Evolutionary conservation across 53 echinoderm and acorn worm species (phyloP).

Genomic region (Henricia sp.): DNA sequence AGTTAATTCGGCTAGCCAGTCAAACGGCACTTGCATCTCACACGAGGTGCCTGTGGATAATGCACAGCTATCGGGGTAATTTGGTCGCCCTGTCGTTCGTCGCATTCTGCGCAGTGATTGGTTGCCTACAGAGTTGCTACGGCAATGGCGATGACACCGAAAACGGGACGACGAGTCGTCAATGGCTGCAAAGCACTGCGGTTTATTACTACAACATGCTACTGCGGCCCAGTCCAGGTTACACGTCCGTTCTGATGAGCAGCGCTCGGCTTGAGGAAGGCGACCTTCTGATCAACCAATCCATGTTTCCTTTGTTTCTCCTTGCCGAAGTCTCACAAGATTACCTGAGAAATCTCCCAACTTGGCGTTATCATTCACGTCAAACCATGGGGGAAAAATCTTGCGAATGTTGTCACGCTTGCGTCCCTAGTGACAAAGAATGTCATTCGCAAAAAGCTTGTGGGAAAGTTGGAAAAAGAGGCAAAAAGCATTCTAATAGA

Average conservation of each 20-base stretch:
- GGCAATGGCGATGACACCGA: neutral
- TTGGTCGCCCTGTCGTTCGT: conserved; percentile 59
- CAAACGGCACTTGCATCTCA: conserved; percentile 67
- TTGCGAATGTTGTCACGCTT: conserved; percentile 9
- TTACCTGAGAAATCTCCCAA: conserved; percentile 82
- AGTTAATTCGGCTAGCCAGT: conserved; percentile 54
- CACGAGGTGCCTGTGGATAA: conserved; percentile 77
- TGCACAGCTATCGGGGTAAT: conserved; percentile 64
- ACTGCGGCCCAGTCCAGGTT: conserved; percentile 66
- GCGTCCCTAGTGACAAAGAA: conserved; percentile 7
- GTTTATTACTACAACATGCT: conserved; percentile 77
- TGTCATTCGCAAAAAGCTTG: conserved; percentile 28
- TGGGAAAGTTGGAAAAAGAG: conserved; percentile 17
- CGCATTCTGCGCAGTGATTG: conserved; percentile 63
- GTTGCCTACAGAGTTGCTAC: conserved; percentile 63
- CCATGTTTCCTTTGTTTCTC: conserved; percentile 85
- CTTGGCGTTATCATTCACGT: conserved; percentile 63
- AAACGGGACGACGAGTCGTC: conserved; percentile 63
- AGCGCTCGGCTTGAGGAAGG: conserved; percentile 71
- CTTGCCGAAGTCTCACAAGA: conserved; percentile 67
- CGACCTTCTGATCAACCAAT: conserved; percentile 61
- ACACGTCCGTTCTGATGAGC: conserved; percentile 41
- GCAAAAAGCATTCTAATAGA: conserved; percentile 3
- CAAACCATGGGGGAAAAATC: neutral
- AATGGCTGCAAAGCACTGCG: conserved; percentile 75